These are phyloP conservation scores for Molossus alvarezi DNA, from an alignment of 2,797 vertebrate species.

Conservation along the genomic window DNA sequence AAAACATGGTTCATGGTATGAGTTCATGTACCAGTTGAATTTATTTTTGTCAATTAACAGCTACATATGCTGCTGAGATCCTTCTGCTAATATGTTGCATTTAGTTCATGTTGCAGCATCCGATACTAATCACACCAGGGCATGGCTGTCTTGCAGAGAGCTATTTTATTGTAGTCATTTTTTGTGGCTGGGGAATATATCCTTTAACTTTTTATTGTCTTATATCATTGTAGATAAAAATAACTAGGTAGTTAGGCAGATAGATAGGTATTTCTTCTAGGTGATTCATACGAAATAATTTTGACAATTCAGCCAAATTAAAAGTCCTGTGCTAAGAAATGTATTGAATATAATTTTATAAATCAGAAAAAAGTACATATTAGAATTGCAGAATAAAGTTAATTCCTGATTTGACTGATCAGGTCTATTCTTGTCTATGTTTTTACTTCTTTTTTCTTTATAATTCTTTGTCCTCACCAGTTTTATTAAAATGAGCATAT, in stretches of 20 bases:
- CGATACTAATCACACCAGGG: constrained; percentile 39
- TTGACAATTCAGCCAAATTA: not conserved
- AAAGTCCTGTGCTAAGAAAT: not conserved
- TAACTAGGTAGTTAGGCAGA: not conserved
- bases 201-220: constrained; percentile 44
- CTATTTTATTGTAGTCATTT: constrained; percentile 57
- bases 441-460: not conserved
- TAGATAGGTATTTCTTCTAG: not conserved
- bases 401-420: not conserved
- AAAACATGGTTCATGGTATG: constrained; percentile 39
- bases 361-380: constrained; percentile 18
- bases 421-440: not conserved
- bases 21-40: constrained; percentile 66
- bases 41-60: constrained; percentile 79
- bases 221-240: not conserved
- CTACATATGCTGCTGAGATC: constrained; percentile 66
- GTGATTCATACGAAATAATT: not conserved
- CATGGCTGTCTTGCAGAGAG: not conserved
- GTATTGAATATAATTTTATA: constrained; percentile 39
- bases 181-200: constrained; percentile 41
- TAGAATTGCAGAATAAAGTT: not conserved
- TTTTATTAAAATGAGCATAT: not conserved
- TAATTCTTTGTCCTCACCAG: not conserved
- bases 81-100: constrained; percentile 38
- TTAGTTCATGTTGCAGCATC: constrained; percentile 44